These are phyloP conservation scores for Trachythela sp. DNA, from an alignment of 64 coral and sea anemone species.

Conservation along the genomic window DNA sequence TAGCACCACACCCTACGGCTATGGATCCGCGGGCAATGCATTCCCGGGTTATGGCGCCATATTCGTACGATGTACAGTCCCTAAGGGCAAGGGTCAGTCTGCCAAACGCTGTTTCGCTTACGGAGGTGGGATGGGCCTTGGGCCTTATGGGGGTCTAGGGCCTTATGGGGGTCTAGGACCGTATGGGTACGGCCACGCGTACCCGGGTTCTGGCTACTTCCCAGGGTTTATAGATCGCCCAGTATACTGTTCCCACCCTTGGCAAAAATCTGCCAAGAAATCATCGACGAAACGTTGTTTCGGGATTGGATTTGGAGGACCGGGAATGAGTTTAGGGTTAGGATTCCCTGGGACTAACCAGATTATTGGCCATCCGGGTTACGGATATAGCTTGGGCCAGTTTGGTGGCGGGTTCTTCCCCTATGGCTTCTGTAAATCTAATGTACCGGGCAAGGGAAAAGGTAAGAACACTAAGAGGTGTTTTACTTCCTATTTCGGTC, in stretches of 20 bases:
- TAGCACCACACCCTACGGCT: background rate
- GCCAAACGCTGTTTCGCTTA: background rate
- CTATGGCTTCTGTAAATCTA: too few species aligned
- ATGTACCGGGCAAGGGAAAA: too few species aligned
- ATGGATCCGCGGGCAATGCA: background rate
- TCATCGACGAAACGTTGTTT: background rate
- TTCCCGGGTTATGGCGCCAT: background rate
- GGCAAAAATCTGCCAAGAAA: conserved; percentile 17
- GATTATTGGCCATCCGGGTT: background rate
- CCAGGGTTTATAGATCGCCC: conserved; percentile 13
- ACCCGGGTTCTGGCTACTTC: background rate
- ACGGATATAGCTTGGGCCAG: background rate
- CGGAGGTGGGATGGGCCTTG: background rate
- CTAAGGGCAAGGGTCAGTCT: background rate
- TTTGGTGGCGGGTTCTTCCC: background rate
- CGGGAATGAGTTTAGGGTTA: background rate
- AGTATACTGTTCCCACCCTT: background rate
- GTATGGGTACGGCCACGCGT: background rate
- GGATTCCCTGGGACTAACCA: background rate
- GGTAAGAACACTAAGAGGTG: too few species aligned
- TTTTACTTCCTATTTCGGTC: too few species aligned
- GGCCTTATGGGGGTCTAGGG: background rate
- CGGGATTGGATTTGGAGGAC: background rate
- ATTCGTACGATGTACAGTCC: background rate
- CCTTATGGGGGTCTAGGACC: background rate